These are phyloP conservation scores for Hypselothyrea guttata DNA, from an alignment of 2,888 invertebrate genomes.

Conservation along the genomic window DNA sequence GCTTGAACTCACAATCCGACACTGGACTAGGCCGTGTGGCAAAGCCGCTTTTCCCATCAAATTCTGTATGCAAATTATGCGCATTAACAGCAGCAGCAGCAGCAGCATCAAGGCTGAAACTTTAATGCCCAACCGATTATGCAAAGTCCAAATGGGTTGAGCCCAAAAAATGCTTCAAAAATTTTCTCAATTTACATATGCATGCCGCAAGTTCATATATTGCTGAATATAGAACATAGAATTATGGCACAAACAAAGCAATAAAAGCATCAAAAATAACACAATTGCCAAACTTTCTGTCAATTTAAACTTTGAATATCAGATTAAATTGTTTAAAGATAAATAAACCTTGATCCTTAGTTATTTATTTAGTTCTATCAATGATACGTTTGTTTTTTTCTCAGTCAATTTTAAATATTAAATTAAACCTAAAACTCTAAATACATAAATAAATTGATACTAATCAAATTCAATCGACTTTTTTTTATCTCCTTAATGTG, in stretches of 20 bases:
- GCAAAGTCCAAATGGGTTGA: slow-evolving; percentile 60
- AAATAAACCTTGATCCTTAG: too few species aligned
- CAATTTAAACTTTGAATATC: too few species aligned
- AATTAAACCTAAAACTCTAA: too few species aligned
- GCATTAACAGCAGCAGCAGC: slow-evolving; percentile 49
- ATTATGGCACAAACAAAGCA: not conserved
- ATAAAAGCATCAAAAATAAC: not conserved
- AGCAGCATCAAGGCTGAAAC: slow-evolving; percentile 48
- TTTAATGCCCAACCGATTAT: slow-evolving; percentile 56
- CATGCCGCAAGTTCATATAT: slow-evolving; percentile 21
- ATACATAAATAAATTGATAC: too few species aligned
- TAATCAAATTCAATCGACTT: too few species aligned
- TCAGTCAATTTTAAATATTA: too few species aligned
- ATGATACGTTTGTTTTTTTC: too few species aligned
- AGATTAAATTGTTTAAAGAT: too few species aligned
- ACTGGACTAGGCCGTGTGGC: slow-evolving; percentile 22
- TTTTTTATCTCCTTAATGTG: too few species aligned
- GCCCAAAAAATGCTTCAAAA: slow-evolving; percentile 38
- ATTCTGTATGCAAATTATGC: slow-evolving; percentile 68
- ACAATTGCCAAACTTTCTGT: too few species aligned
- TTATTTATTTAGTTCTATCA: too few species aligned
- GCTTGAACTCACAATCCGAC: not conserved
- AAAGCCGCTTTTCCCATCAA: slow-evolving; percentile 34
- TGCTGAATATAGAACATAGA: slow-evolving; percentile 8
- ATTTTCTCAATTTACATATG: slow-evolving; percentile 57